Base-by-base conservation (phyloP, 2,113 vertebrate species). In the Narcine bancroftii region DNA sequence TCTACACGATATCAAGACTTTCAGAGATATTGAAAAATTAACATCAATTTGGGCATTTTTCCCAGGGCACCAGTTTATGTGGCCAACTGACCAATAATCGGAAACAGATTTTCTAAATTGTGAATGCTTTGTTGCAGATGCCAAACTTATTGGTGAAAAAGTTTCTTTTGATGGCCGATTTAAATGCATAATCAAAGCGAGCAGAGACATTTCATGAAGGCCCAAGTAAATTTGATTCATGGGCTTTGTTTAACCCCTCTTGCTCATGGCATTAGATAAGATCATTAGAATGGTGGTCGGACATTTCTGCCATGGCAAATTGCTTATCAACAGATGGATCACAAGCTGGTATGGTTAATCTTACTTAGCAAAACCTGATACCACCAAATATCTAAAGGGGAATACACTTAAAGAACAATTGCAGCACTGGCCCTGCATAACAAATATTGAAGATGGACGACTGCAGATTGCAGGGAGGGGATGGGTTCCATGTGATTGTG, bases 81-180 rank as follows among this genome's bases (percentile, higher is more conserved):
- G 47, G 29, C n/a, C 71, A n/a, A 65, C 17, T 36, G 53, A 53
- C 85, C 60, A 5, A 89, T 39, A 17, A 65, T 17, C 2, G 53
- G 63, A 39, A 63, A 21, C 39, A 89, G 85, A 89, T 89, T 89
- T 89, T 89, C 56, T 39, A 26, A 89, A 39, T 87, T 89, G 36
- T 65, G 60, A 63, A 63, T 89, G 85, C n/a, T 89, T 66, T 89
- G n/a, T 17, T 66, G 85, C 19, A 66, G n/a, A 63, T 42, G 15
- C 13, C 7, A 65, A 42, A 24, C 17, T 66, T 60, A 42, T 63
- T 66, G 15, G 26, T 66, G 85, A 11, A 60, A 89, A 36, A 7
- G 42, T 0, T 89, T 63, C 83, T 56, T n/a, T 36, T 81, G 60
- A 42, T 63, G n/a, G 7, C 53, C 19, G 56, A 89, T 39, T 66